These are phyloP conservation scores for Lithophane socia DNA, from an alignment of 2,888 invertebrate genomes.

Conservation along the genomic window DNA sequence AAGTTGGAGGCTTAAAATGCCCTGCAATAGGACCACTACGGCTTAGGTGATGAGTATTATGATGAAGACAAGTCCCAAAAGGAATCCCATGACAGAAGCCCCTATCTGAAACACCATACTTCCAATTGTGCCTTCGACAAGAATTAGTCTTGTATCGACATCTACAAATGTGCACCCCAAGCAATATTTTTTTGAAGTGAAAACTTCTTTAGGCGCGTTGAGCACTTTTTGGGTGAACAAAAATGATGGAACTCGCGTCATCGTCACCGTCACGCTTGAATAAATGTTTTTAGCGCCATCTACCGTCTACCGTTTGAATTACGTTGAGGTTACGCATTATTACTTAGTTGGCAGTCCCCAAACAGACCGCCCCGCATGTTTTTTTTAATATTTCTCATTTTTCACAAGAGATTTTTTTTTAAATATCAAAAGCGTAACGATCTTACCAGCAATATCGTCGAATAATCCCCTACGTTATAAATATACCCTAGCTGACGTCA, in stretches of 20 bases:
- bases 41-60: neutral
- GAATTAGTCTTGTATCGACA: neutral
- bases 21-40: neutral
- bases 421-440: neutral
- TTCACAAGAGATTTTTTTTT: neutral
- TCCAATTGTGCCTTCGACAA: neutral
- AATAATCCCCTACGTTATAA: neutral
- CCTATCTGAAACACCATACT: neutral
- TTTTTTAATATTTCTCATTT: neutral
- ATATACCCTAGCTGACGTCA: neutral
- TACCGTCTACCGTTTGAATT: no score
- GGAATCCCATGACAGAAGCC: neutral
- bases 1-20: neutral
- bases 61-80: neutral
- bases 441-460: neutral
- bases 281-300: no score
- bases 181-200: neutral
- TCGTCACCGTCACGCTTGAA: no score
- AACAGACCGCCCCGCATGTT: neutral
- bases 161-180: neutral
- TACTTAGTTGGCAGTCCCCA: no score
- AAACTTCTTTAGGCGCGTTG: no score
- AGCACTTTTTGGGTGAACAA: no score
- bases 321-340: no score
- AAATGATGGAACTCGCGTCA: no score